Base-by-base conservation (phyloP, 2,113 vertebrate species). In the Marmota monax region DNA sequence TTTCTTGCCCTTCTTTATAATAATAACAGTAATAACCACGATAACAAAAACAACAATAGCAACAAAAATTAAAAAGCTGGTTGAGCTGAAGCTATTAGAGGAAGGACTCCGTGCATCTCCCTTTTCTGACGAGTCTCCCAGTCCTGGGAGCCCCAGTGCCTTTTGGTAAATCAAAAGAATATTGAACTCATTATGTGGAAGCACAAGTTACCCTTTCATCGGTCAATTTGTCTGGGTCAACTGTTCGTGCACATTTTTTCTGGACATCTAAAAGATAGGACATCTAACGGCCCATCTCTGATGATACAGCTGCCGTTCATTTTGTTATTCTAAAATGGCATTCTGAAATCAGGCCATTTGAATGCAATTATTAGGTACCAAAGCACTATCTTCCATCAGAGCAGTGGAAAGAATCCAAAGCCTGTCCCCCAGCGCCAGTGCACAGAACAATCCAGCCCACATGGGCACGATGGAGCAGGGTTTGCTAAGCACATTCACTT, bases 201-300 rank as follows among this genome's bases (percentile, higher is more conserved):
- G 85, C 85, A 32, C 76, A 93, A 42, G 83, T 92, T 78, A 94
- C 67, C 72, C 95, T 97, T 95, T 96, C 37, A 10, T 90, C 39
- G 12, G 88, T 95, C 96, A 95, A 72, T 90, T 90, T 96, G 89
- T 85, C 89, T 87, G 77, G 92, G 95, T 97, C 97, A 97, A 97
- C 80, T 87, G 11, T 94, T 96, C 95, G 95, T 22, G 5, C 11
- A 53, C 69, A 88, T 88, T 96, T 93, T 74, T 94, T 92, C 89
- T 89, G 92, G 80, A 90, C 91, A 96, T 97, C 88, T 96, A 97
- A 97, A 97, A 96, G 79, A 85, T 0, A 94, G 92, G 78, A 97
- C 45, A 74, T 90, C 90, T 92, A 92, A 96, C 3, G 0, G 76
- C 72, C 70, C 1, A 25, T 96, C 92, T 89, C 92, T 39, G 37